A percentile compares a stretch with the other conserved stretches of the same genome.
phyloP scores from a whole-genome alignment of 2,888 invertebrate species.

The Tetragnatha montana region DNA sequence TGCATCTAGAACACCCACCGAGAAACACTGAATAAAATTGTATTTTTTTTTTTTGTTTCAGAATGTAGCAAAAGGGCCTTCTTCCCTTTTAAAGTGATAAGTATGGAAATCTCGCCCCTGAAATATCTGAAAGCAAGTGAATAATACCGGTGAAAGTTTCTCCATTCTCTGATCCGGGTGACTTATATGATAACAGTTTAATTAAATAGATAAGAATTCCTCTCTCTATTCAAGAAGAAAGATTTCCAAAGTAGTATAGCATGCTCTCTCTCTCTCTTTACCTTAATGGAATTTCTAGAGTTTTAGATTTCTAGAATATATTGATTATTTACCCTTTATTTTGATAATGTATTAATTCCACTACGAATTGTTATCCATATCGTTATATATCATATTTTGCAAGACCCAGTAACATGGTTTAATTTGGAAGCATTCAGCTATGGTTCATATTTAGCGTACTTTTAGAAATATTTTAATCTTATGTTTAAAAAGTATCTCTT shows the following conservation, averaged over 20 bases:
- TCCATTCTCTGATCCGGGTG: conserved; percentile 13
- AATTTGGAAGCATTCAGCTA: too few relatives aligned
- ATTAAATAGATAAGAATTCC: conserved; percentile 44
- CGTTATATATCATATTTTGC: too few relatives aligned
- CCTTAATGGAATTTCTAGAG: background rate
- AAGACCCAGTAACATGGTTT: too few relatives aligned
- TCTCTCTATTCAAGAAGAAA: background rate
- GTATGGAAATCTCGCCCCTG: conserved; percentile 11
- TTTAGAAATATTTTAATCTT: too few relatives aligned
- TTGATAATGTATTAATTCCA: too few relatives aligned
- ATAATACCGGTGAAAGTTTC: conserved; percentile 1
- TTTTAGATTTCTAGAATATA: background rate
- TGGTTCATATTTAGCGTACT: too few relatives aligned
- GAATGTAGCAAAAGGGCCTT: background rate
- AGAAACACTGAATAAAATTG: conserved; percentile 39
- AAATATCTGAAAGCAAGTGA: conserved; percentile 4
- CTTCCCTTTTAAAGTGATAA: conserved; percentile 41
- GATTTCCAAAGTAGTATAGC: background rate
- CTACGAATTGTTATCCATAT: too few relatives aligned
- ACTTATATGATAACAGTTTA: conserved; percentile 58
- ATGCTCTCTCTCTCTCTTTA: background rate
- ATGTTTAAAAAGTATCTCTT: too few relatives aligned
- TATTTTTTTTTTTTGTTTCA: conserved; percentile 18
- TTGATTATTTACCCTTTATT: background rate
- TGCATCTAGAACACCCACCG: background rate